phyloP scores from a whole-genome alignment of 2,888 invertebrate genomes.

The Meliscaeva auricollis region DNA sequence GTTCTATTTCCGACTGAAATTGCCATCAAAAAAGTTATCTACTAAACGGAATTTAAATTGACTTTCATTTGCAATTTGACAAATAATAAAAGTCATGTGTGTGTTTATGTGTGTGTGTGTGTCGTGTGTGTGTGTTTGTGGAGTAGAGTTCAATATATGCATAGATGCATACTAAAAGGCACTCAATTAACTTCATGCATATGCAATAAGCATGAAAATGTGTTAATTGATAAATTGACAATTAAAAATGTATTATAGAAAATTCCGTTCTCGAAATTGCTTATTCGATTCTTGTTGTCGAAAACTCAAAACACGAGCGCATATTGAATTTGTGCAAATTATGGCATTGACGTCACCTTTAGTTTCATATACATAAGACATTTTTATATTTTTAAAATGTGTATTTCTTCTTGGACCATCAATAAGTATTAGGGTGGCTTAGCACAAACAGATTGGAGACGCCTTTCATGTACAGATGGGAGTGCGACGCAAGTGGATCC shows the following conservation, averaged over 20 bases:
- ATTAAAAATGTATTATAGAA: constrained; percentile 13
- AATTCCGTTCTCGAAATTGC: background rate
- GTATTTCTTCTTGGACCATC: too few species aligned
- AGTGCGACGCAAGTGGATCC: too few species aligned
- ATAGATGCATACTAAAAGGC: background rate
- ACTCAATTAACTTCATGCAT: constrained; percentile 19
- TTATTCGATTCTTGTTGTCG: background rate
- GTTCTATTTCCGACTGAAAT: constrained; percentile 24
- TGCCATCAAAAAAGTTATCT: constrained; percentile 17
- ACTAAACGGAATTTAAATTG: constrained; percentile 34
- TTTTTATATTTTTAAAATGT: too few species aligned
- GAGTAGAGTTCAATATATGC: background rate
- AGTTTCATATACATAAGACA: too few species aligned
- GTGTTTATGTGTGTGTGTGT: background rate
- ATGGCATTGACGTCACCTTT: too few species aligned
- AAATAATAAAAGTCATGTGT: constrained; percentile 24
- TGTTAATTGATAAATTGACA: constrained; percentile 11
- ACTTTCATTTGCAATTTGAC: constrained; percentile 30
- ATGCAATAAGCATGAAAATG: background rate
- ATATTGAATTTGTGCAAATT: too few species aligned
- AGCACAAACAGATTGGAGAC: too few species aligned
- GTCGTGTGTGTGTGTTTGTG: background rate
- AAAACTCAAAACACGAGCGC: too few species aligned
- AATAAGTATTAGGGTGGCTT: too few species aligned
- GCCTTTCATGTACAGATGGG: too few species aligned